A percentile compares a stretch with the other conserved stretches of the same genome.
phyloP scores from a whole-genome alignment of 2,888 invertebrate species.

The Heteromyza rotundicornis region DNA sequence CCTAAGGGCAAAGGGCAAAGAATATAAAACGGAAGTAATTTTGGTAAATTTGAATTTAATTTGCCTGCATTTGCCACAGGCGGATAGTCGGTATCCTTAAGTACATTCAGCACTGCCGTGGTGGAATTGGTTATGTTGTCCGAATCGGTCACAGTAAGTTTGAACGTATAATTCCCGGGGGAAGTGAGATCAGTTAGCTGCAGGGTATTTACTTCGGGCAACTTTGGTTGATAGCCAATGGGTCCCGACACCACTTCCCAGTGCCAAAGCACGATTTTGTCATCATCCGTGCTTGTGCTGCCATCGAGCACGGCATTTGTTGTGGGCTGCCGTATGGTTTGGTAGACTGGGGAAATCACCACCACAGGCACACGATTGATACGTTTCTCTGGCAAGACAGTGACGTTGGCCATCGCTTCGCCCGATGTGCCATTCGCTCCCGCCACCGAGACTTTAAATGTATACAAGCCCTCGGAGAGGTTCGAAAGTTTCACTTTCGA shows the following conservation, averaged over 20 bases:
- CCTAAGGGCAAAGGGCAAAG: no score
- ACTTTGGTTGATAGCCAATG: constrained; percentile 80
- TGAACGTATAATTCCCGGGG: constrained; percentile 90
- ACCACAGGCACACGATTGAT: constrained; percentile 85
- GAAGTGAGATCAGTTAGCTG: constrained; percentile 82
- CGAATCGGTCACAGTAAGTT: constrained; percentile 89
- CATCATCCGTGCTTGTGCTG: constrained; percentile 80
- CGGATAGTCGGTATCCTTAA: constrained; percentile 92
- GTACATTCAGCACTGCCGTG: constrained; percentile 85
- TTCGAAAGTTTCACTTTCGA: constrained; percentile 83
- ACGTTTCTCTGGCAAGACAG: constrained; percentile 83
- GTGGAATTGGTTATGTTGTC: constrained; percentile 86
- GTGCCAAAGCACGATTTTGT: constrained; percentile 84
- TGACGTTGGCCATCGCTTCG: constrained; percentile 86
- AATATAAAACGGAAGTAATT: constrained; percentile 1
- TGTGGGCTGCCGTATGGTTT: constrained; percentile 88
- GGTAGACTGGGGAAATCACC: constrained; percentile 82
- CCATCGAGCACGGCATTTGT: constrained; percentile 90
- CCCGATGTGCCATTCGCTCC: constrained; percentile 75
- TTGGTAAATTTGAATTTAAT: not conserved
- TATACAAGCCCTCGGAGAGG: constrained; percentile 85
- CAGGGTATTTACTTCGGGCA: constrained; percentile 81
- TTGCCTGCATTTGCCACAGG: constrained; percentile 90
- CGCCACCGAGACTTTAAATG: constrained; percentile 85
- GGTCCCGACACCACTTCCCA: constrained; percentile 94